Base-by-base conservation (phyloP, 2,797 vertebrate species). In the Setipinna tenuifilis region DNA sequence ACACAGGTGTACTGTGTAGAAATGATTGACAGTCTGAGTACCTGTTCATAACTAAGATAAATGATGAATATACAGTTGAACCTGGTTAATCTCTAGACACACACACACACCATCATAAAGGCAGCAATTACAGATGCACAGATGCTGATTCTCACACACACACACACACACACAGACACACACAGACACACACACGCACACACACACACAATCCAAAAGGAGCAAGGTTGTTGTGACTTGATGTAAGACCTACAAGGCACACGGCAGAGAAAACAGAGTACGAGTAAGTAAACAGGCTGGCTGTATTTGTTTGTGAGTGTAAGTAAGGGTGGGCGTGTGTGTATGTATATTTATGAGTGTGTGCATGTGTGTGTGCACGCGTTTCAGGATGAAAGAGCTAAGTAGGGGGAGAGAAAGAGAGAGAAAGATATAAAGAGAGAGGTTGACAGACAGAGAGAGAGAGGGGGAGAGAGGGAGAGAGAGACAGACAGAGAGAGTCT, bases 141-240 rank as follows among this genome's bases (percentile, higher is more conserved):
- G 50, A 54, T 54, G 50, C 50, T 54, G 50, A 54, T 54, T 54
- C 7, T 54, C 50, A 54, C 50, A 71, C 65, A 71, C 65, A 71
- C 65, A 71, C 65, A 71, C 65, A 75, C 71, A 78, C 71, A 78
- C 31, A 78, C 16, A 41, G 11, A 57, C 48, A 25, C 25, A 78
- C 83, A 35, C n/a, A 75, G 10, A 17, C 0, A 16, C 7, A 75
- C 14, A 83, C 65, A 46, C 46, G 10, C 46, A 48, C 46, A 75
- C 14, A 17, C 0, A 17, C 2, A 78, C 4, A 83, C 59, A 46
- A 28, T 82, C 84, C 87, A 85, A 87, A 50, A 84, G 61, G 82
- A 21, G 16, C 2, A 62, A 61, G 58, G 48, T 19, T 81, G 41
- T 25, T 75, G 31, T 31, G 28, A n/a, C 19, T 19, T 48, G 80